Percentiles rank a stretch among this genome's conserved stretches.
Evolutionary conservation across 1,140 invertebrate genomes (phyloP).

Genomic region (Camponotus floridanus): DNA sequence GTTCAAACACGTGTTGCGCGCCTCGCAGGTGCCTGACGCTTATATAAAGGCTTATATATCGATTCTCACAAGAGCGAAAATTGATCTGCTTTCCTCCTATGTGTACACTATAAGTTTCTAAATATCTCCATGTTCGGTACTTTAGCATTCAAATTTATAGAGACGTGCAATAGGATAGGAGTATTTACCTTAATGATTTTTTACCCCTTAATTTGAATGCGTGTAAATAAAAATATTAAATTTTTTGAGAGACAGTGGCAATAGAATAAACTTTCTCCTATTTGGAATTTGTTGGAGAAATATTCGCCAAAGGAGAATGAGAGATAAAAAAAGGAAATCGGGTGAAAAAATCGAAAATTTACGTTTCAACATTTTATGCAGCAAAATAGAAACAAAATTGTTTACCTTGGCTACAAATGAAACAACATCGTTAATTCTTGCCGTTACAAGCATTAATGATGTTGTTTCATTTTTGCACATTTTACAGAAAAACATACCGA

Average conservation of each 20-base stretch:
- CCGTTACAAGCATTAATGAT: neutral
- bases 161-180: neutral
- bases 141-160: neutral
- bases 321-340: conserved; percentile 1
- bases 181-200: too few relatives aligned
- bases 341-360: conserved; percentile 5
- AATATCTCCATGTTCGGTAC: neutral
- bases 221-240: neutral
- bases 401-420: neutral
- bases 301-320: neutral
- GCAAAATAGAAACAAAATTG: neutral
- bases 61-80: neutral
- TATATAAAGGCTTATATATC: conserved; percentile 1
- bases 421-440: too few relatives aligned
- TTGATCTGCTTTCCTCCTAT: conserved; percentile 31
- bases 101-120: neutral
- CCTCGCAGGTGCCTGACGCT: conserved; percentile 1
- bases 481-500: neutral
- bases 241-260: neutral
- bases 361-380: neutral
- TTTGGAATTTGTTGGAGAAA: neutral
- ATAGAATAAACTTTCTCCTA: neutral
- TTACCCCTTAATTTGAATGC: neutral
- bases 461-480: neutral
- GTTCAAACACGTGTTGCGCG: conserved; percentile 53